Evolutionary conservation across 2,797 vertebrate genomes (phyloP).

Genomic region (Acrossocheilus wenchowensis): DNA sequence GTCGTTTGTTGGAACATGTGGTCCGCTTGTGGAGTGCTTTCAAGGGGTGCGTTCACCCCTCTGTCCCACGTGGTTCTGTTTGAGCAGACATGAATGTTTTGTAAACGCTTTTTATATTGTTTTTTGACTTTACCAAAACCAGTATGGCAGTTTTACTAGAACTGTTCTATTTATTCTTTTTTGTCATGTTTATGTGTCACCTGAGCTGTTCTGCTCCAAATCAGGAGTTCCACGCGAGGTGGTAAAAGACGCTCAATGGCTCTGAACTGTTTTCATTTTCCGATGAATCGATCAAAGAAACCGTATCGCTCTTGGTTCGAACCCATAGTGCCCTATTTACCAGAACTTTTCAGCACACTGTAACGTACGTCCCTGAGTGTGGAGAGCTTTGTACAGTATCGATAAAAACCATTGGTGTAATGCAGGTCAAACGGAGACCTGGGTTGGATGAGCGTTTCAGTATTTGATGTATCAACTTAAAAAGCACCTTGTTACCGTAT

Average conservation of each 20-base stretch:
- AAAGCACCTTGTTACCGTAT: slow-evolving; percentile 58
- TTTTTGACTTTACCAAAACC: slow-evolving; percentile 39
- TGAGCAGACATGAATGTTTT: slow-evolving; percentile 60
- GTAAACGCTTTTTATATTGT: slow-evolving; percentile 48
- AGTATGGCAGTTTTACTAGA: slow-evolving; percentile 41
- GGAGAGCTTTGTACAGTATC: slow-evolving; percentile 72
- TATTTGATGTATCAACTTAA: slow-evolving; percentile 55
- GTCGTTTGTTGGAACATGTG: slow-evolving; percentile 56
- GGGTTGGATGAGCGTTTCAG: slow-evolving; percentile 57
- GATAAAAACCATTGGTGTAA: slow-evolving; percentile 65
- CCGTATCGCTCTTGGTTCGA: slow-evolving; percentile 67
- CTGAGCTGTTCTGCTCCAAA: slow-evolving; percentile 55
- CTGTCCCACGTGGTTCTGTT: slow-evolving; percentile 53
- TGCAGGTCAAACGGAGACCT: slow-evolving; percentile 54
- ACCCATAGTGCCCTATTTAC: slow-evolving; percentile 68
- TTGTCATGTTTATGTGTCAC: slow-evolving; percentile 44
- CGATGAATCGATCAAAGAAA: slow-evolving; percentile 60
- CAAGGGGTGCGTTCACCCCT: slow-evolving; percentile 21
- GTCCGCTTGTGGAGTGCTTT: slow-evolving; percentile 52
- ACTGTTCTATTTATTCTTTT: slow-evolving; percentile 41
- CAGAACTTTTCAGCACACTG: slow-evolving; percentile 74
- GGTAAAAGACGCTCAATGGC: slow-evolving; percentile 66
- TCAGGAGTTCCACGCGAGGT: slow-evolving; percentile 44
- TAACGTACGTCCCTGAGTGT: slow-evolving; percentile 75
- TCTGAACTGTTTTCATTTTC: slow-evolving; percentile 83